Base-by-base conservation (phyloP, 2,888 invertebrate species). In the Epistrophe grossulariae region DNA sequence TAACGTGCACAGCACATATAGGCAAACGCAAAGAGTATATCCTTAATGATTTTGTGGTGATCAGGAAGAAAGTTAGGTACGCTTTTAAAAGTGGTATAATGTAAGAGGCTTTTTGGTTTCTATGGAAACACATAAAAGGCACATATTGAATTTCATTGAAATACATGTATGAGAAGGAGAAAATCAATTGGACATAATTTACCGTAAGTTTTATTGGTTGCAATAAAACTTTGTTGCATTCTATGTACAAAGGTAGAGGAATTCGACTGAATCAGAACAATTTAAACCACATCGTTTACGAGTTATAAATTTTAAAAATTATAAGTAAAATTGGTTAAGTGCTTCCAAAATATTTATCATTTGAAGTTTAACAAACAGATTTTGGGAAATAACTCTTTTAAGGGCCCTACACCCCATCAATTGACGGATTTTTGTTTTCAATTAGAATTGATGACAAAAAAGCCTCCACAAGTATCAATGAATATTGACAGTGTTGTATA, bases 21-120 rank as follows among this genome's bases (percentile, higher is more conserved):
- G n/a, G n/a, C n/a, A n/a, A n/a, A n/a, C 17, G 28, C 62, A 78
- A 38, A 62, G 43, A 43, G 24, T 50, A 71, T 13, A 71, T 79
- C 28, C 82, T 78, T 79, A 82, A 82, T 79, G 74, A 85, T 71
- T 73, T 74, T 73, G 73, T 50, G 78, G 73, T 57, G 35, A 38
- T 40, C 15, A 71, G 50, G 45, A 52, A 66, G 48, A 38, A 62
- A 70, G 17, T 11, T 19, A 45, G 43, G 13, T 45, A 50, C 9
- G 70, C 17, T 45, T 72, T 70, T 24, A 48, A 70, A 68, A 73
- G 62, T 76, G 70, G 81, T 68, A 70, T 38, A 72, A 70, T 38
- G 50, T 31, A 59, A 59, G 57, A 52, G 52, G 60, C 60, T 64
- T 74, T 74, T 68, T 73, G 79, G 70, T 24, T 70, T 70, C 24